These are phyloP conservation scores for Steinernema khuongi DNA, from an alignment of 1,140 invertebrate species.

Conservation along the genomic window DNA sequence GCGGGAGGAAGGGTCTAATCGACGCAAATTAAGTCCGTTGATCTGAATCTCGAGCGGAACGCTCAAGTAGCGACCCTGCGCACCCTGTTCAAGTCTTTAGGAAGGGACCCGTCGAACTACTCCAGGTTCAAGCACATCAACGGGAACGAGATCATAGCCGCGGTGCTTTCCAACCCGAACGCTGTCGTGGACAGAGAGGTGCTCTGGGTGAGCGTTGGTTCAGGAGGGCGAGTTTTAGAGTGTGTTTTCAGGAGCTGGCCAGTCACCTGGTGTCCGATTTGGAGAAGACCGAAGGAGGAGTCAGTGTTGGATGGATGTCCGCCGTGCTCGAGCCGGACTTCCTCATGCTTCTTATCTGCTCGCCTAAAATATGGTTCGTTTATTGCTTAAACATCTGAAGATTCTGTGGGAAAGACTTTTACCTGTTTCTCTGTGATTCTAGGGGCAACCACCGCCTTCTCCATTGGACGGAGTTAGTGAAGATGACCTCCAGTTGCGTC, in stretches of 20 bases:
- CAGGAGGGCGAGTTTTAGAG: constrained; percentile 10
- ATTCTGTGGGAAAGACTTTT: no score
- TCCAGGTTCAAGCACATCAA: constrained; percentile 18
- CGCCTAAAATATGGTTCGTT: not conserved
- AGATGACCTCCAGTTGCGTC: not conserved
- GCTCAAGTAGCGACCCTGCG: constrained; percentile 16
- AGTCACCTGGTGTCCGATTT: not conserved
- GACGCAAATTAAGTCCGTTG: constrained; percentile 15
- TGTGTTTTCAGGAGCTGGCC: constrained; percentile 20
- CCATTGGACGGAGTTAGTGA: not conserved
- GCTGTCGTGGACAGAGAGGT: not conserved
- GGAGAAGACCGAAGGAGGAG: not conserved
- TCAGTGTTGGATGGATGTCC: not conserved
- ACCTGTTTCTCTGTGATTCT: constrained; percentile 5
- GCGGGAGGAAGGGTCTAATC: not conserved
- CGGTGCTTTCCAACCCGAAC: not conserved
- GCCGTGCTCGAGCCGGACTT: constrained; percentile 9
- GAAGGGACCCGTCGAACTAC: not conserved
- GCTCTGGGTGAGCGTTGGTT: constrained; percentile 16
- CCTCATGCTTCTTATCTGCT: not conserved
- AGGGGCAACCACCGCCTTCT: constrained; percentile 1
- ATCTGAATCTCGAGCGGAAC: not conserved
- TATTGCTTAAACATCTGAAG: not conserved
- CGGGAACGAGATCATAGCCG: not conserved
- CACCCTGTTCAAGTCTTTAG: constrained; percentile 8